Base-by-base conservation (phyloP, 2,113 vertebrate genomes). In the Misgurnus mizolepis region DNA sequence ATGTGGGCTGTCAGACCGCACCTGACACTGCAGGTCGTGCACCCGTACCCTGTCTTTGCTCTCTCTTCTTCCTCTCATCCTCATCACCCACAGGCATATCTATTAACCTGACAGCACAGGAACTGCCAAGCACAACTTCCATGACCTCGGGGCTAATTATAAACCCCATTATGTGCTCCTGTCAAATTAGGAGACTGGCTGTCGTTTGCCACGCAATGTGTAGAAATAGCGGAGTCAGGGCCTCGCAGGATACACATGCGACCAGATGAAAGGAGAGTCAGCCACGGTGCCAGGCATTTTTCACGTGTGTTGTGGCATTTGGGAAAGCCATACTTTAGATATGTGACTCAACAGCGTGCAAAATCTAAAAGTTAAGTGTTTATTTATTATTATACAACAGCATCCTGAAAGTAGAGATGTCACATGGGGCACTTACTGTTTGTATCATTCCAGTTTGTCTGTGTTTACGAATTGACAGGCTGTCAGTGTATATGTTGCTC, bases 101-200 rank as follows among this genome's bases (percentile, higher is more conserved):
- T 73, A 80, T 80, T 80, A 85, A 77, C 77, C 61, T 80, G 78
- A 81, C 81, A 83, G 78, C 62, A 72, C 45, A 61, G 73, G 67
- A 73, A 69, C 14, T 70, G 39, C 67, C 45, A 5, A 70, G 66
- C 55, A 67, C 81, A 58, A 83, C 84, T 80, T 78, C 70, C 58
- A 14, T 82, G 60, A 70, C 81, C 68, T 22, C 47, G 49, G 50
- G 72, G 78, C 60, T 86, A 80, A 84, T 86, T 86, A 84, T 78
- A 80, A 82, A 74, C 78, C 80, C 79, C 60, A 86, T 86, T 86
- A 82, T 73, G 58, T 41, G 15, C 41, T 71, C 58, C 72, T 82
- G 78, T 84, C 80, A 80, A 69, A 82, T 81, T 50, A 78, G 12
- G 65, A 73, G 71, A 80, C n/a, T 40, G 22, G 9, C 67, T 81